phyloP scores from a whole-genome alignment of 1,140 invertebrate genomes.

The Drosophila pallidifrons region DNA sequence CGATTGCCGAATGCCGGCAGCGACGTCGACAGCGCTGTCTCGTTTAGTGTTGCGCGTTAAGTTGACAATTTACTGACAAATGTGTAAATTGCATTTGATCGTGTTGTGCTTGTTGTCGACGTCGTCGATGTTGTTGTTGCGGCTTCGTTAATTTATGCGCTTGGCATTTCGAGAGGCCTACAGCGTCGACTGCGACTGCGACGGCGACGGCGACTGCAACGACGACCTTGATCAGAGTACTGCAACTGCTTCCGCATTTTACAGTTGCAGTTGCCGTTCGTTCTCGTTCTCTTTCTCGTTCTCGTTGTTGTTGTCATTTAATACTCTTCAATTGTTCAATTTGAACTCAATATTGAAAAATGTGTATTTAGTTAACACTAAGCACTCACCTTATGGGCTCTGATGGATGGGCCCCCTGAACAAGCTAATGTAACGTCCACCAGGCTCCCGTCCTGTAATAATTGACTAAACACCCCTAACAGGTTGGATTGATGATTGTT shows the following conservation, averaged over 20 bases:
- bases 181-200: conserved; percentile 7
- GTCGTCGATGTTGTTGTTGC: conserved; percentile 33
- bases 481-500: conserved; percentile 98
- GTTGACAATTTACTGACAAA: conserved; percentile 84
- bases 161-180: conserved; percentile 68
- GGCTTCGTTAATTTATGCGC: conserved; percentile 73
- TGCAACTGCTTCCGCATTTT: conserved; percentile 61
- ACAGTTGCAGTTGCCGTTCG: conserved; percentile 35
- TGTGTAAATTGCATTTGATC: conserved; percentile 84
- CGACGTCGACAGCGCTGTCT: conserved; percentile 42
- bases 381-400: conserved; percentile 92
- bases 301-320: too few species aligned
- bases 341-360: too few species aligned
- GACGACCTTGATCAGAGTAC: conserved; percentile 61
- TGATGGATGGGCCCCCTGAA: conserved; percentile 96
- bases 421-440: conserved; percentile 98
- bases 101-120: conserved; percentile 59
- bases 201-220: conserved; percentile 7
- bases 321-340: too few species aligned
- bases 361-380: too few species aligned
- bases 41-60: conserved; percentile 74
- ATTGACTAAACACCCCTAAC: conserved; percentile 96
- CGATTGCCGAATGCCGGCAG: background rate
- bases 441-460: conserved; percentile 96
- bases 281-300: too few species aligned